phyloP scores from a whole-genome alignment of 2,888 invertebrate species.

The Epistrophella euchroma region DNA sequence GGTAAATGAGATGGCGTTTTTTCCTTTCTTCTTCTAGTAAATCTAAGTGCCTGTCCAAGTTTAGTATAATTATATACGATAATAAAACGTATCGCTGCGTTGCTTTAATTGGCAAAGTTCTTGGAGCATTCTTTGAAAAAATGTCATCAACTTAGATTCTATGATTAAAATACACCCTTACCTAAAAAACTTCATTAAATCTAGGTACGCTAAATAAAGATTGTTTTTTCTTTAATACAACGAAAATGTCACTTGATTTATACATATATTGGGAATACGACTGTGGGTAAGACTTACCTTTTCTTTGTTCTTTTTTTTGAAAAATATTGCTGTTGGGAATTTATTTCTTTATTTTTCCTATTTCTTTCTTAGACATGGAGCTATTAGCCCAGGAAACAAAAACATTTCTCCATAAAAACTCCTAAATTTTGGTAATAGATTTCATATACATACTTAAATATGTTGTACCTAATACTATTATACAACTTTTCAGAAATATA shows the following conservation, averaged over 20 bases:
- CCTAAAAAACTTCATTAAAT: conserved; percentile 13
- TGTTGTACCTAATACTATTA: too few species aligned
- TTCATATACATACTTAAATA: too few species aligned
- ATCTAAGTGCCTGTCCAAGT: conserved; percentile 24
- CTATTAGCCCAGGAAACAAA: too few species aligned
- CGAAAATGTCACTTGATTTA: not conserved
- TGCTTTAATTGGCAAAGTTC: conserved; percentile 15
- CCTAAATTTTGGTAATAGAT: too few species aligned
- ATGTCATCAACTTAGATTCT: conserved; percentile 21
- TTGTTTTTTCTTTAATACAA: not conserved
- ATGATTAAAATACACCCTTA: not conserved
- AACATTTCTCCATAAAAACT: too few species aligned
- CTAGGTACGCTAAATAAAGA: not conserved
- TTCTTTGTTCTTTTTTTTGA: too few species aligned
- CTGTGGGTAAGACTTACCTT: too few species aligned
- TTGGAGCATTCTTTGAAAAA: conserved; percentile 1
- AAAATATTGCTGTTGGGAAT: too few species aligned
- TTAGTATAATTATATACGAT: not conserved
- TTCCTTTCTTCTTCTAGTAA: not conserved
- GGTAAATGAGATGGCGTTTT: conserved; percentile 33
- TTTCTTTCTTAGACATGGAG: too few species aligned
- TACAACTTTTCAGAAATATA: too few species aligned
- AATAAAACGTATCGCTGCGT: not conserved
- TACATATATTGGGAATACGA: not conserved
- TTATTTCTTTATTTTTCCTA: too few species aligned